Evolutionary conservation across 2,888 invertebrate species (phyloP).

Genomic region (Meloe dianella): DNA sequence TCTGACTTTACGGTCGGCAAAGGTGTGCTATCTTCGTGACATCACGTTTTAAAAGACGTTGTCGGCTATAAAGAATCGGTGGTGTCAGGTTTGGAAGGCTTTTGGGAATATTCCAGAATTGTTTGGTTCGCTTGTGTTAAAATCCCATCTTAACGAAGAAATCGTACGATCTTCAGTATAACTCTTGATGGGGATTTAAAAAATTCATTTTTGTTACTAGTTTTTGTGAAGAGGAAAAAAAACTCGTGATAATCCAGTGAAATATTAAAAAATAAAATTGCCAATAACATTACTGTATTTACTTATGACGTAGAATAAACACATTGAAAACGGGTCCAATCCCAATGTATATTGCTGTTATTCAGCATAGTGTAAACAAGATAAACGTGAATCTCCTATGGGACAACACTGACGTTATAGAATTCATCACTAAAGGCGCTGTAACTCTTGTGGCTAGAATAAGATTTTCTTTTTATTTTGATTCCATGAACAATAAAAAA

Average conservation of each 20-base stretch:
- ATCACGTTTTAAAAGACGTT: neutral
- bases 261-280: conserved; percentile 11
- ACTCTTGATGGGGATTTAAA: neutral
- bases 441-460: conserved; percentile 25
- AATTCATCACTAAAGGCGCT: conserved; percentile 22
- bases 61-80: conserved; percentile 15
- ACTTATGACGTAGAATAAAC: conserved; percentile 28
- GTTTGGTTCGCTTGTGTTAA: conserved; percentile 1
- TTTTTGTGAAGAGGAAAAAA: neutral
- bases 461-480: conserved; percentile 25
- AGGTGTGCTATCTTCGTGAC: conserved; percentile 10
- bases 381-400: conserved; percentile 30
- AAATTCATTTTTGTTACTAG: neutral
- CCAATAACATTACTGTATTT: conserved; percentile 31
- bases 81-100: neutral
- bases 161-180: conserved; percentile 1
- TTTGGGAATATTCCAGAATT: neutral
- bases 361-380: conserved; percentile 33
- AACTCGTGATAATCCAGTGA: neutral
- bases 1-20: conserved; percentile 9
- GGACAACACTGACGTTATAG: conserved; percentile 11
- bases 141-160: neutral
- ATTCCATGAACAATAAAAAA: neutral
- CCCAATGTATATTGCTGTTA: conserved; percentile 24
- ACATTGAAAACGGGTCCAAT: conserved; percentile 21